Base-by-base conservation (phyloP, 1,140 invertebrate genomes). In the Whitmania pigra region DNA sequence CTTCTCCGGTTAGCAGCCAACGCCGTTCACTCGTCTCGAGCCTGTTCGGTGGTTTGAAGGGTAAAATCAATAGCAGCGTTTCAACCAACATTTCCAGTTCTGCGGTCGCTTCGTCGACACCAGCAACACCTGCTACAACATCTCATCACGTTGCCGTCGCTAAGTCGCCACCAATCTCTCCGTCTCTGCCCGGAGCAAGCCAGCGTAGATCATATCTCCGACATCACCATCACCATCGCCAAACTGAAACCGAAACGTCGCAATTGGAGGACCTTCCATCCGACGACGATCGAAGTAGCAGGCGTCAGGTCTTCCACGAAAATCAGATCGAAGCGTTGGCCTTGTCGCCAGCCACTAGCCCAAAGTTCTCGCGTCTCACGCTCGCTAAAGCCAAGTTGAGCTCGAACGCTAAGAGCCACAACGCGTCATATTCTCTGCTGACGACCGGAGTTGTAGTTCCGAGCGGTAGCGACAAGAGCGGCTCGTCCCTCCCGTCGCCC, bases 381-480 rank as follows among this genome's bases (percentile, higher is more conserved):
- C 22, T 79, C 78, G 27, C 79, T 78, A 22, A 76, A 80, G 17
- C 74, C 77, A 66, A 77, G 77, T 7, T 25, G 22, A 63, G 29
- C 57, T 25, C 57, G 29, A 63, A 63, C 57, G 20, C 11, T 20
- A 31, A 63, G 29, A 63, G 22, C 11, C 22, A 63, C 57, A 63
- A 63, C 57, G 29, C 22, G 9, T 25, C 22, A 0, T 25, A 63
- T 15, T 22, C 29, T 63, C 29, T 22, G 7, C 57, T 25, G 22
- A 63, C 22, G 57, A 63, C 29, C 55, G 29, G 57, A 9, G 11
- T 1, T 76, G 49, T 74, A 57, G 0, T 9, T 20, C 17, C 31
- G n/a, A 53, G 55, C 27, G 20, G 22, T 40, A 2, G 31, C 71
- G 22, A 27, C 29, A 36, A 53, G 22, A 17, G 43, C 43, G 43